phyloP scores from a whole-genome alignment of 2,888 invertebrate genomes.

The Trisateles emortualis region DNA sequence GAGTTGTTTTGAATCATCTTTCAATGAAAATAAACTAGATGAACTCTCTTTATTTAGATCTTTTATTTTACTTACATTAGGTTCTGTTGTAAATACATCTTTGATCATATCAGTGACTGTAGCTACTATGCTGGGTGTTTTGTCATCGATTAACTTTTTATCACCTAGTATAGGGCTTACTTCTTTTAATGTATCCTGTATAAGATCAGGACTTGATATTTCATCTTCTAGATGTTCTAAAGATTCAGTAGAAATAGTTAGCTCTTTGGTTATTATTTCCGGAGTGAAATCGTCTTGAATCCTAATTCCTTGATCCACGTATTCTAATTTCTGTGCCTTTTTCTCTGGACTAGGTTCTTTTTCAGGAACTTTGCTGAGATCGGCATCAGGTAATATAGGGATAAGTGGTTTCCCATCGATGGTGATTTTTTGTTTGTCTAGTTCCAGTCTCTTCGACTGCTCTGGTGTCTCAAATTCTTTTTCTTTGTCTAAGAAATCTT shows the following conservation, averaged over 20 bases:
- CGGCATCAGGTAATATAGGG: slow-evolving; percentile 31
- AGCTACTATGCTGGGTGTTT: background rate
- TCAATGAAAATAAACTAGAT: slow-evolving; percentile 22
- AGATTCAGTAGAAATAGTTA: slow-evolving; percentile 14
- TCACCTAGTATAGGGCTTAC: background rate
- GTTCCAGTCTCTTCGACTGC: slow-evolving; percentile 51
- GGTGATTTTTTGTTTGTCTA: slow-evolving; percentile 68
- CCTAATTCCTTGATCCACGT: slow-evolving; percentile 33
- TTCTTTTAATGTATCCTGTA: slow-evolving; percentile 22
- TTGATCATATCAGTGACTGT: background rate
- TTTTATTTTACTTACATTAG: background rate
- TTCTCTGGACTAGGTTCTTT: slow-evolving; percentile 69
- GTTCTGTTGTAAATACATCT: background rate
- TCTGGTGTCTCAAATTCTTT: slow-evolving; percentile 33
- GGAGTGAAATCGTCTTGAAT: slow-evolving; percentile 16
- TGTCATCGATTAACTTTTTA: background rate
- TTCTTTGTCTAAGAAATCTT: slow-evolving; percentile 69
- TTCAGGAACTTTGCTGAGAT: slow-evolving; percentile 48
- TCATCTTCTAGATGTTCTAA: slow-evolving; percentile 19
- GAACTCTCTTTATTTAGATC: background rate
- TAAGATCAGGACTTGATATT: slow-evolving; percentile 32
- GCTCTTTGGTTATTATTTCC: slow-evolving; percentile 19
- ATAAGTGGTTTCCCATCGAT: slow-evolving; percentile 39
- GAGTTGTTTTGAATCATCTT: slow-evolving; percentile 24
- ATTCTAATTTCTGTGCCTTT: slow-evolving; percentile 44